phyloP scores from a whole-genome alignment of 2,113 vertebrate genomes.

The Lipotes vexillifer region DNA sequence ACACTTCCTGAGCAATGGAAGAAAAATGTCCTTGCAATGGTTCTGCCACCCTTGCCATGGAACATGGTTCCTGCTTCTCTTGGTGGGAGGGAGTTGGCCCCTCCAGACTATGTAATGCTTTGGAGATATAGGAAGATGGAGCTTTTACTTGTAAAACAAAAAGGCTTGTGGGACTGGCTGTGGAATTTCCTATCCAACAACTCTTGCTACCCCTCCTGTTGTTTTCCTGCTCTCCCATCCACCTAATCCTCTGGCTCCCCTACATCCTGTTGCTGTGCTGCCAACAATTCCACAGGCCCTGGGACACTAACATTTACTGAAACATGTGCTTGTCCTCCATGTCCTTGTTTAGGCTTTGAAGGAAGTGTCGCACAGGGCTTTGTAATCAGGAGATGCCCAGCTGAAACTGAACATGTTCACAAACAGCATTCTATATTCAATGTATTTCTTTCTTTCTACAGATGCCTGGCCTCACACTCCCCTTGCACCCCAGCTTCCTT shows the following conservation, averaged over 20 bases:
- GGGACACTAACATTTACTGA: slow-evolving; percentile 9
- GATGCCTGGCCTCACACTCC: background rate
- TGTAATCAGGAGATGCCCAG: background rate
- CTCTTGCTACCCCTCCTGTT: background rate
- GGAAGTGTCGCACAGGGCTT: background rate
- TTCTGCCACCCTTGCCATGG: background rate
- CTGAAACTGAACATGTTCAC: background rate
- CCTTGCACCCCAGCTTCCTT: background rate
- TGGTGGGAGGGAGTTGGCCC: background rate
- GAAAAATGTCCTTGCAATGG: background rate
- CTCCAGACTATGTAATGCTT: background rate
- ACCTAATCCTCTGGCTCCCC: slow-evolving; percentile 26
- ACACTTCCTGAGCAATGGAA: slow-evolving; percentile 30
- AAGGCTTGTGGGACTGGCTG: background rate
- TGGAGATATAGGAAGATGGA: background rate
- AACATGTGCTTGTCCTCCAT: background rate
- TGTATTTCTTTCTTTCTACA: background rate
- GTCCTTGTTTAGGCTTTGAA: slow-evolving; percentile 29
- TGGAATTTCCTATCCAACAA: background rate
- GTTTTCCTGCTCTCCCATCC: background rate
- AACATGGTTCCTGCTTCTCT: background rate
- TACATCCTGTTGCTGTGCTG: slow-evolving; percentile 42
- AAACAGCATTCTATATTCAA: slow-evolving; percentile 26
- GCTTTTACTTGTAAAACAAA: background rate
- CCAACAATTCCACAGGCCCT: slow-evolving; percentile 12